Evolutionary conservation across 1,140 invertebrate genomes (phyloP).

Genomic region (Lepidurus couesii): DNA sequence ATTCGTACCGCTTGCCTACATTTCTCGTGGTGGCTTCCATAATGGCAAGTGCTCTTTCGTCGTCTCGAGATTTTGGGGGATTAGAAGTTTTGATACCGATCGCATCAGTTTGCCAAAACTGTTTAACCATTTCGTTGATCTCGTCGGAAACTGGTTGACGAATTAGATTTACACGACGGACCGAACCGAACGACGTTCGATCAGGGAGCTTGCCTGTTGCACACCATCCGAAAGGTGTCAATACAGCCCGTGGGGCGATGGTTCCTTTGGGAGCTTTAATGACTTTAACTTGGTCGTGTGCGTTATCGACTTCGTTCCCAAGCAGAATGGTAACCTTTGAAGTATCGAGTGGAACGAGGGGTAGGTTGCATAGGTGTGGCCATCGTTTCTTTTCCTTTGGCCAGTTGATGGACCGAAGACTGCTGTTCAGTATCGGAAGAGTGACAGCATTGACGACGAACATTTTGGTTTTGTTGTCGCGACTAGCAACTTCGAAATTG

Average conservation of each 20-base stretch:
- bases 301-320: conserved; percentile 18
- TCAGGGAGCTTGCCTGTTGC: background rate
- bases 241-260: background rate
- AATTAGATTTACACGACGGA: background rate
- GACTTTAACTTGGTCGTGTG: conserved; percentile 1
- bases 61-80: background rate
- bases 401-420: background rate
- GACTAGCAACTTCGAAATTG: background rate
- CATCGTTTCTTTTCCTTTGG: conserved; percentile 1
- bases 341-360: conserved; percentile 16
- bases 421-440: conserved; percentile 7
- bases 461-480: background rate
- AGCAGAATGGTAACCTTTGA: conserved; percentile 10
- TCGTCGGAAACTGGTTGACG: background rate
- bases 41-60: background rate
- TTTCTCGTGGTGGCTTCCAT: background rate
- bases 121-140: background rate
- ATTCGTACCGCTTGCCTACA: background rate
- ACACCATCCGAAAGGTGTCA: conserved; percentile 29
- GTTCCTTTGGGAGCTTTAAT: background rate
- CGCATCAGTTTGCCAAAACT: conserved; percentile 26
- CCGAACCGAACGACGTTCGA: background rate
- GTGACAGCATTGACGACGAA: background rate
- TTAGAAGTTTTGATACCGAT: conserved; percentile 20
- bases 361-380: background rate